phyloP scores from a whole-genome alignment of 2,113 vertebrate genomes.

The Vidua macroura region DNA sequence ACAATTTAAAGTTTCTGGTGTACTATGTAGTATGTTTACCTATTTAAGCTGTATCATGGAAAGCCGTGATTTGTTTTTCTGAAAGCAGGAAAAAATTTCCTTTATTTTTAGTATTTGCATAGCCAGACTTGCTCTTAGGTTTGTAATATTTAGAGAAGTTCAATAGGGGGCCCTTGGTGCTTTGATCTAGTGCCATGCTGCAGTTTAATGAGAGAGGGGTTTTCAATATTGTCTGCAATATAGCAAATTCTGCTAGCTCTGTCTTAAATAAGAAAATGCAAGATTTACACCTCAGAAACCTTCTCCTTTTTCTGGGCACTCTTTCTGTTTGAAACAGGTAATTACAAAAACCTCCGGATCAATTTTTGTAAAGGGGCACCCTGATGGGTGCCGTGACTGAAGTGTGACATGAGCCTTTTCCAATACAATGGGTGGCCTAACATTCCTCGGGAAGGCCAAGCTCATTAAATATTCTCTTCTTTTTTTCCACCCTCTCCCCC shows the following conservation, averaged over 20 bases:
- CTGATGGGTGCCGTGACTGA: slow-evolving; percentile 80
- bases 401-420: slow-evolving; percentile 83
- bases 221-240: slow-evolving; percentile 73
- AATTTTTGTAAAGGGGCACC: slow-evolving; percentile 82
- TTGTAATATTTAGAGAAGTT: slow-evolving; percentile 90
- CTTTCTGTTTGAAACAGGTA: slow-evolving; percentile 76
- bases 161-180: slow-evolving; percentile 92
- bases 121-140: slow-evolving; percentile 74
- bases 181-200: slow-evolving; percentile 91
- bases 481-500: slow-evolving; percentile 61
- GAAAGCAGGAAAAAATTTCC: neutral
- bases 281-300: slow-evolving; percentile 68
- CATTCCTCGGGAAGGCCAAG: slow-evolving; percentile 78
- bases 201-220: slow-evolving; percentile 77
- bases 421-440: slow-evolving; percentile 85
- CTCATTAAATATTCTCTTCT: slow-evolving; percentile 82
- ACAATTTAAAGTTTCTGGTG: neutral
- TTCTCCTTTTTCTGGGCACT: slow-evolving; percentile 57
- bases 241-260: slow-evolving; percentile 57
- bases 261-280: slow-evolving; percentile 60
- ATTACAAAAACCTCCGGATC: slow-evolving; percentile 80
- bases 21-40: neutral
- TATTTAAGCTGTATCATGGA: neutral
- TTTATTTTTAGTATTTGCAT: slow-evolving; percentile 63
- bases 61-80: neutral